Base-by-base conservation (phyloP, 2,113 vertebrate species). In the Nannobrachium achirus region DNA sequence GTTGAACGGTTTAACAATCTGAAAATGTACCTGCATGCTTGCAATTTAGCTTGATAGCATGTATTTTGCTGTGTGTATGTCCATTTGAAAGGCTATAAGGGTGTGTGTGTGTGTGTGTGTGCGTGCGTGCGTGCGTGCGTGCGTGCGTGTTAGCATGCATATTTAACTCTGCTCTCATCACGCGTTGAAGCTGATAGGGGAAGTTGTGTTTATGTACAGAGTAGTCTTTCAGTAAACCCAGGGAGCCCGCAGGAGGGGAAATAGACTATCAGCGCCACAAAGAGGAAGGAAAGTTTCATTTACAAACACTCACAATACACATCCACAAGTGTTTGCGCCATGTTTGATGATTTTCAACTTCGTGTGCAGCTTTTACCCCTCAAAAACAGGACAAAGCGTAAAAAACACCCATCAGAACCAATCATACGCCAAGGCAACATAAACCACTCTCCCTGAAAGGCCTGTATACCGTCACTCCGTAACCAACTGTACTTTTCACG, bases 151-250 rank as follows among this genome's bases (percentile, higher is more conserved):
- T 38, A n/a, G 65, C 57, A 20, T 25, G n/a, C 60, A 69, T 75
- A 71, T 58, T 51, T 40, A 76, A 79, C 68, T 46, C 5, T 0
- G 73, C 87, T 82, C 83, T 89, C 87, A 86, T 80, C 84, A 45
- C 76, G 57, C 76, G 68, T 69, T 0, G 25, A 68, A 70, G 66
- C 81, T 79, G 87, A 89, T 71, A 80, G 83, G 84, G 88, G 87
- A 90, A 90, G 80, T 84, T 1, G 66, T 7, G 89, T 89, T 91
- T 87, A 85, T 44, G 63, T 63, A 83, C 69, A 77, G 73, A 61
- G 72, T 56, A 68, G 67, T 73, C 81, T 81, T 79, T 86, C 75
- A 71, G 82, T 84, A 87, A 88, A 84, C 81, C 56, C 25, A 69
- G 66, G 79, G 65, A 72, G 76, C 73, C 87, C 74, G 8, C 19